Base-by-base conservation (phyloP, 2,888 invertebrate species). In the Eulithis prunata region DNA sequence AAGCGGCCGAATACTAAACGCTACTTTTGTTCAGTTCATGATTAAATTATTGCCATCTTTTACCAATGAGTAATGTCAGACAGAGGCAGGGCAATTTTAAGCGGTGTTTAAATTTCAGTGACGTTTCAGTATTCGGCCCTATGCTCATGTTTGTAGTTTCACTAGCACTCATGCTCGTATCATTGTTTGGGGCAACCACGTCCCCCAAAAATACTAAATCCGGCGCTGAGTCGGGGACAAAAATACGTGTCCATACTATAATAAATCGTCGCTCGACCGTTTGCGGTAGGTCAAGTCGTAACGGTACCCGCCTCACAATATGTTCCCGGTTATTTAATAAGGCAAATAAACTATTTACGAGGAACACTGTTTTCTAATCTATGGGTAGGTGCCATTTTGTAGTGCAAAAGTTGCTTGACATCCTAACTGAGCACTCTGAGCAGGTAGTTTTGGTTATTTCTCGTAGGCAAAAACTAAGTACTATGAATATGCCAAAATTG, bases 241-340 rank as follows among this genome's bases (percentile, higher is more conserved):
- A 74, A 74, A 70, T 72, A 67, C 66, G 68, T 68, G 66, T 66
- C 56, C 57, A 72, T 68, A 72, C 70, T 71, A 72, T 71, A 74
- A 74, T 76, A 76, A 78, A 75, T 74, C 61, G 66, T 71, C 70
- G 75, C 71, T 75, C 68, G 72, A 67, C 57, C 55, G 49, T 21
- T 21, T 60, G 75, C 72, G 73, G 75, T 71, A 70, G 73, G 74
- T 74, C 75, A 69, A 65, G 38, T 52, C 38, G 45, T 51, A 73
- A 71, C 73, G 73, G 73, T 69, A 70, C 69, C 64, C 53, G 57
- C 41, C 62, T 60, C 68, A 64, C 69, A 68, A 66, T 71, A 66
- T 71, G 68, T 71, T 59, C 65, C 65, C 58, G 21, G 66, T 61
- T 71, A 69, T 73, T 71, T 73, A 73, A 71, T 73, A 71, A 70